These are phyloP conservation scores for Ypsolopha scabrella DNA, from an alignment of 2,888 invertebrate genomes.

Conservation along the genomic window DNA sequence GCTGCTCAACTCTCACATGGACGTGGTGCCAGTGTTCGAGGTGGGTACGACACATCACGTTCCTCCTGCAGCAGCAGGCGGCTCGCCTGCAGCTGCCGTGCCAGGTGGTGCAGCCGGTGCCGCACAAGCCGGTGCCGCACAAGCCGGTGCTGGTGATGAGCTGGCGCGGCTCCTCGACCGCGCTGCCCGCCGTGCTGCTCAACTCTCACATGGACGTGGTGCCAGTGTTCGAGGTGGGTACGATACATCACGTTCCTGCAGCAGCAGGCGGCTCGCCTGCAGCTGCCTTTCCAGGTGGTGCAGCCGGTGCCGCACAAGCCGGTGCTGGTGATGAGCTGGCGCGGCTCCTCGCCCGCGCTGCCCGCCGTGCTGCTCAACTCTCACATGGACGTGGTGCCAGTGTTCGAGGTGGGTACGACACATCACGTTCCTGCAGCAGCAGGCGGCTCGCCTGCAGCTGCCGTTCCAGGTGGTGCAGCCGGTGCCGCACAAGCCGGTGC, in stretches of 20 bases:
- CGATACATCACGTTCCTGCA: conserved; percentile 73
- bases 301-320: conserved; percentile 77
- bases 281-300: conserved; percentile 73
- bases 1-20: conserved; percentile 95
- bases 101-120: conserved; percentile 67
- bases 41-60: conserved; percentile 73
- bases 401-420: conserved; percentile 76
- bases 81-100: conserved; percentile 75
- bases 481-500: conserved; percentile 78
- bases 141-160: conserved; percentile 87
- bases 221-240: conserved; percentile 86
- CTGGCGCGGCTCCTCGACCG: conserved; percentile 82
- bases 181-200: conserved; percentile 79
- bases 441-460: conserved; percentile 77
- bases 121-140: conserved; percentile 75
- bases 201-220: conserved; percentile 99
- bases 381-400: conserved; percentile 98
- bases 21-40: conserved; percentile 94
- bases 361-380: conserved; percentile 88
- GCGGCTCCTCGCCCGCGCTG: conserved; percentile 77
- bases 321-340: conserved; percentile 86
- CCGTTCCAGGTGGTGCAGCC: conserved; percentile 72
- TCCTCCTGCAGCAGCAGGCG: conserved; percentile 81
- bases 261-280: conserved; percentile 76
- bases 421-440: conserved; percentile 76